These are phyloP conservation scores for Aurelia coerulea DNA, from an alignment of 30 jellyfish, hydroid and myxozoan species.

Conservation along the genomic window DNA sequence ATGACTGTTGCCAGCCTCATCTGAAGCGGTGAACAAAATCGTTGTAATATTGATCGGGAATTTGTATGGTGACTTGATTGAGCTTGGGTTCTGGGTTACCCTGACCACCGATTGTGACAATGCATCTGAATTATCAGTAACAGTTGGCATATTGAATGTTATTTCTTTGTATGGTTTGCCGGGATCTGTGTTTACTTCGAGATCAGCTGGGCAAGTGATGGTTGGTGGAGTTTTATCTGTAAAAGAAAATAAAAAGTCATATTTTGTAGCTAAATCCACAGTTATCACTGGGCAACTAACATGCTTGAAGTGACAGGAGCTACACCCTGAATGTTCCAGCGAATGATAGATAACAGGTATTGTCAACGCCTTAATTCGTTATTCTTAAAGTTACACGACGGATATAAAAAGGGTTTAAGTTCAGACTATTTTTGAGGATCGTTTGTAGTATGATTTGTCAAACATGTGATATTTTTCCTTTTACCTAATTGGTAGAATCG, in stretches of 20 bases:
- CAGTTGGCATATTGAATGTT: slow-evolving; percentile 68
- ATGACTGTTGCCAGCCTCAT: slow-evolving; percentile 85
- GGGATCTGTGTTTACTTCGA: slow-evolving; percentile 76
- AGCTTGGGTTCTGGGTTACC: slow-evolving; percentile 76
- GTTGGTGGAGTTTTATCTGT: slow-evolving; percentile 97
- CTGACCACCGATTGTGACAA: slow-evolving; percentile 61
- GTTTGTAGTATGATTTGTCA: too few species aligned
- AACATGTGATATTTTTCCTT: too few species aligned
- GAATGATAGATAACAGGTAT: too few species aligned
- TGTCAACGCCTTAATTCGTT: not conserved
- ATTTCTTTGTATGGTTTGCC: slow-evolving; percentile 79
- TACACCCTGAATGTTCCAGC: too few species aligned
- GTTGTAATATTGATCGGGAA: slow-evolving; percentile 91
- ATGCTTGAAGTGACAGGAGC: too few species aligned
- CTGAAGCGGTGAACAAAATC: slow-evolving; percentile 83
- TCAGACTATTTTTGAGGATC: too few species aligned
- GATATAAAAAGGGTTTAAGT: too few species aligned
- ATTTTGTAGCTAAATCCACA: too few species aligned
- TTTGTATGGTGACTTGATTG: slow-evolving; percentile 85
- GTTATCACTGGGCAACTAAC: too few species aligned
- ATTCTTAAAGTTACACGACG: not conserved
- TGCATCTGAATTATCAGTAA: slow-evolving; percentile 87
- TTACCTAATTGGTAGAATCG: too few species aligned
- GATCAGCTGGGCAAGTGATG: slow-evolving; percentile 85
- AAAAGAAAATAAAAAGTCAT: not conserved